Evolutionary conservation across 2,888 invertebrate genomes (phyloP), one percentile per base, ranked within the genome.

Genomic region (Antheraea assamensis): DNA sequence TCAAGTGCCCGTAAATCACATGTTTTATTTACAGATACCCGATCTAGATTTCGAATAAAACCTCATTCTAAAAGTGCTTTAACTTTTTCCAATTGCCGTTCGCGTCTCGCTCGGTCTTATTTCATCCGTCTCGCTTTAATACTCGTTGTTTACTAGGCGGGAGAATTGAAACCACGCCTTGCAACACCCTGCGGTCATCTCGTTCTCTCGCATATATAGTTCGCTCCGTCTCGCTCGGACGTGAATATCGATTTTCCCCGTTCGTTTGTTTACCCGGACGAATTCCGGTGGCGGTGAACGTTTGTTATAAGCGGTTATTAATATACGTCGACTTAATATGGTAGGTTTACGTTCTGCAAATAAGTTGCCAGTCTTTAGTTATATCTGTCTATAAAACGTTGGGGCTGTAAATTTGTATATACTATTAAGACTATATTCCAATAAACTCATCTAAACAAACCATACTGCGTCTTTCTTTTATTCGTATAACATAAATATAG

Each of bases 201-300:
- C 83, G 82, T 86, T 87, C 88, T 80, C 83, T 85, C 89, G 75
- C 77, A 75, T 81, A 80, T 80, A 77, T 81, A 82, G 82, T 74
- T 78, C 79, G 77, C 82, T 79, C 79, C 75, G 75, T 81, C 80
- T 87, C 88, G 77, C 87, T 83, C 83, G 82, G 83, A 70, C 87
- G 75, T 81, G 80, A 80, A 83, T 91, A 92, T 92, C 90, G 92
- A 92, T 92, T 91, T 88, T 87, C 83, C 58, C 77, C 78, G 81
- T 78, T 79, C 81, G 86, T 87, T 87, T 92, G 92, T 92, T 92
- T 92, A 92, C 91, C 84, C 88, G 88, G 82, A 83, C 83, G 83
- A 89, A 91, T 92, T 88, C 86, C 87, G 85, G 83, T 79, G 88
- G 85, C 79, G 88, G 85, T 87, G 81, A 81, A 79, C 82, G 78